Evolutionary conservation across 2,113 vertebrate genomes (phyloP).

Genomic region (Potamarius usumacintae): DNA sequence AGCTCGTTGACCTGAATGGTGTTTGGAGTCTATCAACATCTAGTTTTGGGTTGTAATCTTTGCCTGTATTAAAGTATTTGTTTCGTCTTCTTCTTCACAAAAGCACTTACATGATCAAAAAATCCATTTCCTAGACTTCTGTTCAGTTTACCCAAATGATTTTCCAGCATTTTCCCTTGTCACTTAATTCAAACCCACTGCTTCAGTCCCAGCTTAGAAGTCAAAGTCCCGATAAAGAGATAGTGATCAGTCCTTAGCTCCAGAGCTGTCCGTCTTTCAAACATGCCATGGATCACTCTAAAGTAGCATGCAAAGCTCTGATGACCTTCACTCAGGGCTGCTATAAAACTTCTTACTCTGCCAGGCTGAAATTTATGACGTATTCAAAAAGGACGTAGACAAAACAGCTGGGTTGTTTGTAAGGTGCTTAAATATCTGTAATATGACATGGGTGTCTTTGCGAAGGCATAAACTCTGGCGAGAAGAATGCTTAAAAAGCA

Average conservation of each 20-base stretch:
- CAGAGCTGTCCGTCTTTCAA: conserved; percentile 17
- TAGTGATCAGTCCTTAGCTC: conserved; percentile 12
- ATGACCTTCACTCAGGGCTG: background rate
- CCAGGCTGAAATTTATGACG: conserved; percentile 5
- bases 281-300: conserved; percentile 17
- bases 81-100: background rate
- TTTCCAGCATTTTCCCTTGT: background rate
- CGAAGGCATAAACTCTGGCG: background rate
- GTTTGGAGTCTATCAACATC: background rate
- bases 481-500: too few species aligned
- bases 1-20: background rate
- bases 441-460: background rate
- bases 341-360: conserved; percentile 8
- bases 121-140: background rate
- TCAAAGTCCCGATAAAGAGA: conserved; percentile 24
- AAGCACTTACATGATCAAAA: background rate
- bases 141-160: background rate
- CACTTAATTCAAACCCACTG: background rate
- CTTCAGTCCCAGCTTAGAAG: background rate
- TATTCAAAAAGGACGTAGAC: background rate
- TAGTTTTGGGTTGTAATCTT: background rate
- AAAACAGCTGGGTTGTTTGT: conserved; percentile 19
- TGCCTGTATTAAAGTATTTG: background rate
- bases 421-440: conserved; percentile 20
- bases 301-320: conserved; percentile 12